Base-by-base conservation (phyloP, 2,113 vertebrate genomes). In the Bothrops jararaca region DNA sequence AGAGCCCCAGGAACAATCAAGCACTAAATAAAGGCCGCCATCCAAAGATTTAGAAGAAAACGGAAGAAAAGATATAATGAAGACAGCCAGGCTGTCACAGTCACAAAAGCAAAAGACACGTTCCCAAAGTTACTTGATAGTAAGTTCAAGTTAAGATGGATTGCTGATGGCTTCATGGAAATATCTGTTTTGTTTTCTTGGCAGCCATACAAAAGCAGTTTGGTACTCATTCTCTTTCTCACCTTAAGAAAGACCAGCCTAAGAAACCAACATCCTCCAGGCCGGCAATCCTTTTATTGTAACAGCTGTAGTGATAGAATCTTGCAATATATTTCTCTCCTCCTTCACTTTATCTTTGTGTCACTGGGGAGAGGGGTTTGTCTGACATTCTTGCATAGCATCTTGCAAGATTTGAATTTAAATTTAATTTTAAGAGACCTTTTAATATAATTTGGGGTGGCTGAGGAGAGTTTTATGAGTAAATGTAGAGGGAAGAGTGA, bases 11-110 rank as follows among this genome's bases (percentile, higher is more conserved):
- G 88, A 95, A 95, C 96, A 88, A 91, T 23, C 90, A 92, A 90
- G 90, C 85, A 50, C 90, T 94, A 96, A 95, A 92, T 93, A 96
- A 89, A 95, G 95, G 92, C 74, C 45, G 29, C 74, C 87, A 93
- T 94, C 91, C 94, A 94, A 92, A 94, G 94, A 95, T 95, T 97
- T 94, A 94, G 94, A 96, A 95, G 85, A 97, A 96, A 96, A 86
- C 95, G 15, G 93, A 93, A 69, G 94, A 94, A 94, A 96, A 94
- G 45, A 85, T 50, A 52, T 69, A 24, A 39, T 88, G 45, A 69
- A 39, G 34, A 39, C 18, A 87, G 5, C 10, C 56, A 64, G 22
- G 18, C 5, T 20, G 74, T 53, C 52, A 29, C 23, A 85, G 34
- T 42, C 42, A 50, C 89, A 57, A 39, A 57, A 91, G 3, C 20